phyloP scores from a whole-genome alignment of 1,140 invertebrate genomes.

The Pteromalus puparum region DNA sequence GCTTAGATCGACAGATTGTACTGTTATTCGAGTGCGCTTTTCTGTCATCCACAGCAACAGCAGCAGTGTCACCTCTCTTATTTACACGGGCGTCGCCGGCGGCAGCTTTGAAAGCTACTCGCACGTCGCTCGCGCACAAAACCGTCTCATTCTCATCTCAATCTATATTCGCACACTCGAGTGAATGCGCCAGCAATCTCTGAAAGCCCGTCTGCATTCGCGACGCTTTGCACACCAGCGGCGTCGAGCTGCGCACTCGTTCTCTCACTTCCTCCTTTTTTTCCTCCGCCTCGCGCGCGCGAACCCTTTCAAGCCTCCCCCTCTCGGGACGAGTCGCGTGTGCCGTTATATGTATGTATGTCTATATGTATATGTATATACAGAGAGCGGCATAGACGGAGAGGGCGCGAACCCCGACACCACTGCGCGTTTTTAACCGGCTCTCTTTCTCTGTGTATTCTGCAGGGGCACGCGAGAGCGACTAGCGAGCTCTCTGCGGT shows the following conservation, averaged over 20 bases:
- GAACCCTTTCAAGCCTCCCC: conserved; percentile 38
- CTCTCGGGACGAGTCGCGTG: not conserved
- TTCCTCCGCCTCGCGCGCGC: not conserved
- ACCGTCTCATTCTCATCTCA: conserved; percentile 72
- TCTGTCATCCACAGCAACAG: conserved; percentile 22
- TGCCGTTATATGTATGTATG: not conserved
- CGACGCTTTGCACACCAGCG: conserved; percentile 38
- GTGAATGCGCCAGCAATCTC: conserved; percentile 32
- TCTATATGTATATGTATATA: not conserved
- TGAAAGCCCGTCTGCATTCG: conserved; percentile 13
- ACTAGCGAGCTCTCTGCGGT: not conserved
- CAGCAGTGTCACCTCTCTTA: conserved; percentile 17
- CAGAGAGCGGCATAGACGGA: not conserved
- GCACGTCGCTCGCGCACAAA: conserved; percentile 68
- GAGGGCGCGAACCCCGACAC: conserved; percentile 11
- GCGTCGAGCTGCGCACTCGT: conserved; percentile 19
- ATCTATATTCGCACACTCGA: conserved; percentile 73
- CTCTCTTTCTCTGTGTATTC: conserved; percentile 2
- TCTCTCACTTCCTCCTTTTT: not conserved
- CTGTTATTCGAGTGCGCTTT: conserved; percentile 48
- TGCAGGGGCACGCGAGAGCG: not conserved
- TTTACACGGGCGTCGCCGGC: not conserved
- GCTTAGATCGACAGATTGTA: conserved; percentile 67
- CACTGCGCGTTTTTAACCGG: conserved; percentile 7
- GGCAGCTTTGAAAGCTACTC: conserved; percentile 11